A percentile compares a stretch with the other conserved stretches of the same genome.
Conservation (phyloP, 2,113 vertebrate species). For the Crypturellus undulatus region DNA sequence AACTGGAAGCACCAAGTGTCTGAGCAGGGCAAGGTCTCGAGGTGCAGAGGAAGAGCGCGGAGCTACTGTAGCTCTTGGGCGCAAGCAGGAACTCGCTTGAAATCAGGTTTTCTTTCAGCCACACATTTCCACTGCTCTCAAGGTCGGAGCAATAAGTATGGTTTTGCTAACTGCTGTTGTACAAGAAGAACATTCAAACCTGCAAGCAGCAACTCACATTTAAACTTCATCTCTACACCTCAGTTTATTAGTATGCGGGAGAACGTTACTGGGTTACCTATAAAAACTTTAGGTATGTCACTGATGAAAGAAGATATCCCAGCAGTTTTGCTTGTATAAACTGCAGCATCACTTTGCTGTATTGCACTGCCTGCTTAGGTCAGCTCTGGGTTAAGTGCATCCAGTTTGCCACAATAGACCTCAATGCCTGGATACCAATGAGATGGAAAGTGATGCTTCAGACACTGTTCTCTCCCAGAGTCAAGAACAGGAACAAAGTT, state of each 20-base stretch:
- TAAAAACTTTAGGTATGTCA: constrained; percentile 18
- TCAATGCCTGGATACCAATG: neutral
- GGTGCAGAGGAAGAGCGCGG: neutral
- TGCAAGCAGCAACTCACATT: constrained; percentile 9
- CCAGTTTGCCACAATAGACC: constrained; percentile 35
- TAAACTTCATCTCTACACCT: constrained; percentile 44
- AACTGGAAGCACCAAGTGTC: neutral
- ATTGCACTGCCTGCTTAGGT: neutral
- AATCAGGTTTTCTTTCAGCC: neutral
- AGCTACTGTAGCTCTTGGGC: neutral
- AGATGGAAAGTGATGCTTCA: neutral
- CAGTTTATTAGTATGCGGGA: neutral
- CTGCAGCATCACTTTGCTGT: neutral
- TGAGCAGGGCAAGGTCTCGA: neutral
- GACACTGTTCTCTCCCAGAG: neutral
- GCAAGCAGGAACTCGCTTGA: neutral
- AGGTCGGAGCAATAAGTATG: neutral
- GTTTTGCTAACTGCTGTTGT: neutral
- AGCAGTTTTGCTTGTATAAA: constrained; percentile 21
- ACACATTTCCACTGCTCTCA: neutral
- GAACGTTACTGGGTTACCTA: neutral
- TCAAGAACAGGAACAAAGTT: neutral
- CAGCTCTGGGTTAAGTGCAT: constrained; percentile 1
- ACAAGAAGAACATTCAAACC: neutral
- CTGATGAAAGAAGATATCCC: neutral